Conservation (phyloP, 2,113 vertebrate genomes). For the Corydoras sp. region DNA sequence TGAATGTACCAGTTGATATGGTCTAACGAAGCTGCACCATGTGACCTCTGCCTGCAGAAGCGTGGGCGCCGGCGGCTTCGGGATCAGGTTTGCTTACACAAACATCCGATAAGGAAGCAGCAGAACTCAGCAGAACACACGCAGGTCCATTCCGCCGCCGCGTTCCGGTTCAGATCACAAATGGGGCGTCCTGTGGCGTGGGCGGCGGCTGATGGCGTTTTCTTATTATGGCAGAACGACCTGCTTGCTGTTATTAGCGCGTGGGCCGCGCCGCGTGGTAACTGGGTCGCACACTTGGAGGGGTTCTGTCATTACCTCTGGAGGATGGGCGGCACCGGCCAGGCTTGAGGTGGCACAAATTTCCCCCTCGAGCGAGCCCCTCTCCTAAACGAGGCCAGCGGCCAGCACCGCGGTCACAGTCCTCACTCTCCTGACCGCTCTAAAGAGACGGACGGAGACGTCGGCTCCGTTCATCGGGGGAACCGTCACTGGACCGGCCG, state of each 20-base stretch:
- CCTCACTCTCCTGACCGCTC: not conserved
- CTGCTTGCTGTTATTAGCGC: constrained; percentile 8
- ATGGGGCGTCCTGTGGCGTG: constrained; percentile 12
- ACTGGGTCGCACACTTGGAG: constrained; percentile 37
- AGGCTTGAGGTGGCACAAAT: constrained; percentile 14
- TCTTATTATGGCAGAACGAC: not conserved
- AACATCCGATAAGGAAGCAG: constrained; percentile 19
- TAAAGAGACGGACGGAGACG: constrained; percentile 20
- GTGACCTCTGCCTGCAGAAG: constrained; percentile 43
- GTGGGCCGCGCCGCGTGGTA: constrained; percentile 15
- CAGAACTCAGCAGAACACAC: constrained; percentile 1
- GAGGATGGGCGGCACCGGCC: constrained; percentile 10
- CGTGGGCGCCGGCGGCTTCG: constrained; percentile 28
- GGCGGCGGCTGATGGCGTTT: not conserved
- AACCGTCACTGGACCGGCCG: constrained; percentile 20
- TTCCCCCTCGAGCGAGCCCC: constrained; percentile 2
- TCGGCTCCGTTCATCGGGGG: constrained; percentile 23
- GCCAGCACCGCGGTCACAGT: not conserved
- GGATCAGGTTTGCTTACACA: constrained; percentile 42
- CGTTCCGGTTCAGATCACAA: constrained; percentile 24
- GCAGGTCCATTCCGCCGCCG: constrained; percentile 3
- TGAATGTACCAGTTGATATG: constrained; percentile 53
- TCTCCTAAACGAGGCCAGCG: not conserved
- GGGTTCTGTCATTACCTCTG: constrained; percentile 26
- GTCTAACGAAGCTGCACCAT: constrained; percentile 63